These are phyloP conservation scores for Agrotis puta DNA, from an alignment of 2,888 invertebrate genomes.

Conservation along the genomic window DNA sequence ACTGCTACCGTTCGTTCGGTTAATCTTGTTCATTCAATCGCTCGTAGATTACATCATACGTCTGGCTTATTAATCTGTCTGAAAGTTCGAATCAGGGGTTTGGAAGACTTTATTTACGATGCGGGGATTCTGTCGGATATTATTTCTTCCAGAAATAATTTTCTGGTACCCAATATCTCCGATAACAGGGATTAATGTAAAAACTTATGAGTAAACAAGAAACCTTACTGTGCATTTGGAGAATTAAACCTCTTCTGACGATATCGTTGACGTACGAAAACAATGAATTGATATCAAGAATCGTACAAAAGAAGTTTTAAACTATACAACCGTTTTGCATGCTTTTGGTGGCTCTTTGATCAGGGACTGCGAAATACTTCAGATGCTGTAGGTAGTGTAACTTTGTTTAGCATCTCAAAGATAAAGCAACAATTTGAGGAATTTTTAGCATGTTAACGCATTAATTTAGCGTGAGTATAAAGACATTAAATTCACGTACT, in stretches of 20 bases:
- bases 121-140: constrained; percentile 45
- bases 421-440: constrained; percentile 61
- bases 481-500: constrained; percentile 27
- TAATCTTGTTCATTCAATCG: constrained; percentile 68
- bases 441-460: constrained; percentile 45
- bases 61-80: constrained; percentile 61
- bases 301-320: constrained; percentile 17
- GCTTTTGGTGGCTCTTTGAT: constrained; percentile 44
- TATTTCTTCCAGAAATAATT: constrained; percentile 45
- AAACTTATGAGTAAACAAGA: constrained; percentile 42
- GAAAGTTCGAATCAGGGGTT: constrained; percentile 56
- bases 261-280: background rate
- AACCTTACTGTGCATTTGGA: constrained; percentile 3
- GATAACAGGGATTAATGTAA: constrained; percentile 41
- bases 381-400: constrained; percentile 40
- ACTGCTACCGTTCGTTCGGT: constrained; percentile 69
- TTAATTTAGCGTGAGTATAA: constrained; percentile 41
- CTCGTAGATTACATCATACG: constrained; percentile 61
- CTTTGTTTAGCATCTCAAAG: constrained; percentile 60
- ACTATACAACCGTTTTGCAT: constrained; percentile 37
- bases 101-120: constrained; percentile 53
- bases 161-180: constrained; percentile 32
- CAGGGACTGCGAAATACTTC: constrained; percentile 39
- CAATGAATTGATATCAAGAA: background rate
- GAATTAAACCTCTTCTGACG: background rate